These are phyloP conservation scores for Elmis aenea DNA, from an alignment of 2,888 invertebrate species.

Conservation along the genomic window DNA sequence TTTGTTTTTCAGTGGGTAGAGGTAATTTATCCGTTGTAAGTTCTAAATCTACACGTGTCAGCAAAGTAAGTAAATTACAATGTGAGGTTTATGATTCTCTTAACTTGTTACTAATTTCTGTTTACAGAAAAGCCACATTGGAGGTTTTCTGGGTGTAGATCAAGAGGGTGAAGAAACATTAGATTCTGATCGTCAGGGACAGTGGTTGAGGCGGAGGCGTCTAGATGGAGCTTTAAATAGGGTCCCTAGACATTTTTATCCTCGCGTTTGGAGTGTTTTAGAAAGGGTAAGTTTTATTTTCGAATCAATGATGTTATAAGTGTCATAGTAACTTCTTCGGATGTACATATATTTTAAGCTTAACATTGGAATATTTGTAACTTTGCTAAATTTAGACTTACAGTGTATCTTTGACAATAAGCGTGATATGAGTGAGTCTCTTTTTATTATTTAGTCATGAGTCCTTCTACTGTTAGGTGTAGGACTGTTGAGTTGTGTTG, in stretches of 20 bases:
- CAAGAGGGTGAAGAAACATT: conserved; percentile 49
- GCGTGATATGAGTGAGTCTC: too few species aligned
- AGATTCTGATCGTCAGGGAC: conserved; percentile 83
- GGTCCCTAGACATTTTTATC: conserved; percentile 95
- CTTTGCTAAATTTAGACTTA: too few species aligned
- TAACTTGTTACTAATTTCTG: too few species aligned
- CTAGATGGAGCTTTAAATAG: conserved; percentile 96
- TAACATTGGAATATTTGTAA: too few species aligned
- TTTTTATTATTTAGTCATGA: too few species aligned
- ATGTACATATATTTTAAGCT: too few species aligned
- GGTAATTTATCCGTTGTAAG: conserved; percentile 86
- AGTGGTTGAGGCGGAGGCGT: conserved; percentile 91
- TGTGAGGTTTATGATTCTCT: not conserved
- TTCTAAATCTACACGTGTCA: conserved; percentile 79
- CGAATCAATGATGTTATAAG: too few species aligned
- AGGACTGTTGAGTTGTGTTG: too few species aligned
- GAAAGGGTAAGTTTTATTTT: conserved; percentile 73
- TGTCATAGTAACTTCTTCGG: too few species aligned
- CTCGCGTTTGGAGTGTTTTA: conserved; percentile 86
- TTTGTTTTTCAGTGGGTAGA: conserved; percentile 71
- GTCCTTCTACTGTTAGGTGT: too few species aligned
- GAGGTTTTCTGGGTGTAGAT: conserved; percentile 37
- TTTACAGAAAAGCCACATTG: conserved; percentile 53
- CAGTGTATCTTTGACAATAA: too few species aligned
- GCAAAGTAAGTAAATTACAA: conserved; percentile 61